These are phyloP conservation scores for Tetragnatha montana DNA, from an alignment of 2,888 invertebrate species.

Conservation along the genomic window DNA sequence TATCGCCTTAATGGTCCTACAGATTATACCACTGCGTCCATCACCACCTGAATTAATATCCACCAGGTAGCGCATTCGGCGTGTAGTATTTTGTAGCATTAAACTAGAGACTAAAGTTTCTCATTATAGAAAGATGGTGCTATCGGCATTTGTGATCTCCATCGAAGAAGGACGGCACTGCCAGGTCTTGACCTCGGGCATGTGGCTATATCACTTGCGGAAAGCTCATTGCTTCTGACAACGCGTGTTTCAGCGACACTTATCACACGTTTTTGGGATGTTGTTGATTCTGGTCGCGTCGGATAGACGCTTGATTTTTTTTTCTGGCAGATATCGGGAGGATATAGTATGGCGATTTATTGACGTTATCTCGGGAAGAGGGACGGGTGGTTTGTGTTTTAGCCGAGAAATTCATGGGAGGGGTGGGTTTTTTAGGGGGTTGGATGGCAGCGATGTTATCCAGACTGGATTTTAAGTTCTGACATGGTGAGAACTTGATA, in stretches of 20 bases:
- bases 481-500: too few relatives aligned
- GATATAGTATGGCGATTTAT: background rate
- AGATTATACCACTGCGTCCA: background rate
- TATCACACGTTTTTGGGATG: background rate
- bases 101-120: background rate
- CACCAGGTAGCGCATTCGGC: background rate
- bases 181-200: background rate
- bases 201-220: background rate
- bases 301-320: background rate
- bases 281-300: background rate
- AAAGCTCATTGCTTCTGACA: background rate
- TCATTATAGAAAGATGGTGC: background rate
- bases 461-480: too few relatives aligned
- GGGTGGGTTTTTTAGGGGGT: too few relatives aligned
- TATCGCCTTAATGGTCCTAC: background rate
- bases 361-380: background rate
- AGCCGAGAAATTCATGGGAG: too few relatives aligned
- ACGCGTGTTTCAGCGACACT: background rate
- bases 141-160: background rate
- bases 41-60: background rate
- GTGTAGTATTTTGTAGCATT: background rate
- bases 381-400: too few relatives aligned
- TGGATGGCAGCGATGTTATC: too few relatives aligned
- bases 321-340: background rate
- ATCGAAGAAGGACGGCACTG: background rate